phyloP scores from a whole-genome alignment of 2,113 vertebrate genomes.

The Bos javanicus region DNA sequence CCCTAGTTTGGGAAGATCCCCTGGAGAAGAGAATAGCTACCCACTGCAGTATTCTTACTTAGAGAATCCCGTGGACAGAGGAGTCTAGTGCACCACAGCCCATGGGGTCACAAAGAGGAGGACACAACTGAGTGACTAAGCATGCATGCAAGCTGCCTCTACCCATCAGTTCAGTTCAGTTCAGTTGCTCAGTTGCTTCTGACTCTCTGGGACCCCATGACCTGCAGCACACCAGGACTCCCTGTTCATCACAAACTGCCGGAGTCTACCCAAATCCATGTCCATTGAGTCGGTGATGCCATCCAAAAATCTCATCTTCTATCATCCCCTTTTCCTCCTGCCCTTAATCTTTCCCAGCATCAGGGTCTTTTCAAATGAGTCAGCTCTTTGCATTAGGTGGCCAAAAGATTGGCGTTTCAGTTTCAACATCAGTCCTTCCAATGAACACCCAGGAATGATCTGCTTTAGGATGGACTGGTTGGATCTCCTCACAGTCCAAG shows the following conservation, averaged over 20 bases:
- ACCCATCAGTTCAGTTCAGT: background rate
- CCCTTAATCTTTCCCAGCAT: background rate
- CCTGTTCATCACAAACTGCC: background rate
- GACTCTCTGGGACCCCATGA: background rate
- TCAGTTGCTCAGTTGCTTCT: background rate
- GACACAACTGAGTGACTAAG: background rate
- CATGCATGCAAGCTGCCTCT: background rate
- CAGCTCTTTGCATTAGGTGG: rapidly evolving
- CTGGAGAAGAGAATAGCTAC: background rate
- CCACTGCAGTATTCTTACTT: background rate
- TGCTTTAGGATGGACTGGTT: background rate
- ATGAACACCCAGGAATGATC: background rate
- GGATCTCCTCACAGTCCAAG: background rate
- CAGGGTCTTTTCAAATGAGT: background rate
- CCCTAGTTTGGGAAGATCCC: background rate
- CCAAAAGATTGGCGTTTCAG: background rate
- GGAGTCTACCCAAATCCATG: background rate
- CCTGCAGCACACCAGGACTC: background rate
- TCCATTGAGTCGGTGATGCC: background rate
- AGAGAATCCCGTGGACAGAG: background rate
- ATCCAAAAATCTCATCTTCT: background rate
- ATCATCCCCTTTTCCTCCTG: background rate
- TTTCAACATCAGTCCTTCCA: background rate
- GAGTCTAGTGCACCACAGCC: background rate
- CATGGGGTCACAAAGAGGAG: background rate